Conservation (phyloP, 2,113 vertebrate species). For the Heterotis niloticus region DNA sequence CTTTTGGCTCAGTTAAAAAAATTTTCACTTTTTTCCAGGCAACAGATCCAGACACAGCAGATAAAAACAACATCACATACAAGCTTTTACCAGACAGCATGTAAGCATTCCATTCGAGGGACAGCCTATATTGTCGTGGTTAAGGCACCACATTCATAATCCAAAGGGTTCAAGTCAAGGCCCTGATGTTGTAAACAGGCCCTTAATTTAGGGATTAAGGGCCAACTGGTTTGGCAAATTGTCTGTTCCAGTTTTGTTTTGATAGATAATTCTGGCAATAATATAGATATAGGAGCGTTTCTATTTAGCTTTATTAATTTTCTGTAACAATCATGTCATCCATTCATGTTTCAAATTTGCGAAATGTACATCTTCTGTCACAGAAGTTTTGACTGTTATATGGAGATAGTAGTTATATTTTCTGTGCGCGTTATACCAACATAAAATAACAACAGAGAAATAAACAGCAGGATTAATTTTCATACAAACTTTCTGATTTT, state of each 20-base stretch:
- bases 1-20: neutral
- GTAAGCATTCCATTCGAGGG: constrained; percentile 59
- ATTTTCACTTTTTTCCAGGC: constrained; percentile 62
- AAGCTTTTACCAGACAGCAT: constrained; percentile 72
- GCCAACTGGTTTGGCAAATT: too few species aligned
- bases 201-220: neutral
- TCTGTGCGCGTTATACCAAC: neutral
- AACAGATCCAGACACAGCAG: constrained; percentile 72
- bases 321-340: too few species aligned
- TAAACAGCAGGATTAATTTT: too few species aligned
- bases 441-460: neutral
- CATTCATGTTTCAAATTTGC: too few species aligned
- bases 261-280: too few species aligned
- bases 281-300: neutral
- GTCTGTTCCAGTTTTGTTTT: neutral
- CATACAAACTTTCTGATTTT: neutral
- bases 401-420: neutral
- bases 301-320: too few species aligned
- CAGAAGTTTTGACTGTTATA: too few species aligned
- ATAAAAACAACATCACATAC: constrained; percentile 71
- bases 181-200: neutral
- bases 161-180: neutral
- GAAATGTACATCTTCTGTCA: too few species aligned
- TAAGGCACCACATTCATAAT: neutral
- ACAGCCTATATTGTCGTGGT: neutral